These are phyloP conservation scores for Rhagonycha lutea DNA, from an alignment of 2,888 invertebrate genomes.

Conservation along the genomic window DNA sequence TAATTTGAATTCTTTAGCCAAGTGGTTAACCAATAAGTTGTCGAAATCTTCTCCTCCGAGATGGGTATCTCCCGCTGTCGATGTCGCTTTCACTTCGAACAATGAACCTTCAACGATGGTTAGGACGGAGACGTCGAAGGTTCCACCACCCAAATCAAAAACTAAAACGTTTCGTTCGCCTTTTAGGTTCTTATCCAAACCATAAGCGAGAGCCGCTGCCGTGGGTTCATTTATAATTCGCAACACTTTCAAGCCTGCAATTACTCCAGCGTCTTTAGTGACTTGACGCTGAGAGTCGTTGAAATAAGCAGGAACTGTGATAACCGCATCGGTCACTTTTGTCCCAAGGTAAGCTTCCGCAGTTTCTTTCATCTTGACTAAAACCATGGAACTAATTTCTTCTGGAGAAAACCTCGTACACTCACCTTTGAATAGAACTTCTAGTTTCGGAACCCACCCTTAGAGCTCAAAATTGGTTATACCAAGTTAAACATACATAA, in stretches of 20 bases:
- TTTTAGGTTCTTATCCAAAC: slow-evolving; percentile 54
- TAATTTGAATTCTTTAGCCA: slow-evolving; percentile 73
- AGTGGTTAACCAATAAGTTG: slow-evolving; percentile 68
- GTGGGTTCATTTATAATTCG: slow-evolving; percentile 70
- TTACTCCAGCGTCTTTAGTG: slow-evolving; percentile 71
- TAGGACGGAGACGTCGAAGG: slow-evolving; percentile 71
- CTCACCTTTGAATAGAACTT: slow-evolving; percentile 69
- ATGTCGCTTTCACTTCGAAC: slow-evolving; percentile 62
- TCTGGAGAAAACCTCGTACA: slow-evolving; percentile 68
- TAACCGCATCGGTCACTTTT: too few species aligned
- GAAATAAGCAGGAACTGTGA: too few species aligned
- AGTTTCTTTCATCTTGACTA: slow-evolving; percentile 67
- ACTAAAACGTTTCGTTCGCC: slow-evolving; percentile 57
- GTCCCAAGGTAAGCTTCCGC: slow-evolving; percentile 72
- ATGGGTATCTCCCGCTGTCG: slow-evolving; percentile 62
- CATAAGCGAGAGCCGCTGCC: slow-evolving; percentile 64
- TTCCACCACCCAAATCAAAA: slow-evolving; percentile 63
- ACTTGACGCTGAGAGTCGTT: too few species aligned
- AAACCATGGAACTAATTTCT: slow-evolving; percentile 73
- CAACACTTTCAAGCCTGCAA: slow-evolving; percentile 68
- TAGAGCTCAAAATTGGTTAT: too few species aligned
- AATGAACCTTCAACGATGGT: slow-evolving; percentile 64
- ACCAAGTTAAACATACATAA: too few species aligned
- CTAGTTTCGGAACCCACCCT: slow-evolving; percentile 70
- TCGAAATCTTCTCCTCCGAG: slow-evolving; percentile 57